Percentiles rank a stretch among this genome's conserved stretches.
Evolutionary conservation across 1,140 invertebrate genomes (phyloP).

Genomic region (Macrocentrus cingulum): DNA sequence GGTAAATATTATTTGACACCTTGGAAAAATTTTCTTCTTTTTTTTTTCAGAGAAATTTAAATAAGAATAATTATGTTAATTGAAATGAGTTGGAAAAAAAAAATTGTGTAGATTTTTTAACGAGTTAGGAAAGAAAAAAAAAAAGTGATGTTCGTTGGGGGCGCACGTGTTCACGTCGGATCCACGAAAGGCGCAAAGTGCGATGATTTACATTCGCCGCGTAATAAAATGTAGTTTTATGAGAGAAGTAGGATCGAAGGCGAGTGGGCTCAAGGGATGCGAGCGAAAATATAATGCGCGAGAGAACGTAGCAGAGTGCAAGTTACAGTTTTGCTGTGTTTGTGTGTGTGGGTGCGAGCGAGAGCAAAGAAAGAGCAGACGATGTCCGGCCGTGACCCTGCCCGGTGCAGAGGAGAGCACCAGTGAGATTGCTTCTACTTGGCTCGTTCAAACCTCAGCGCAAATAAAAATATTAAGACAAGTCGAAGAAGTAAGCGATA

Average conservation of each 20-base stretch:
- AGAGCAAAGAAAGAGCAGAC: slow-evolving; percentile 42
- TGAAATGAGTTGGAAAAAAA: too few species aligned
- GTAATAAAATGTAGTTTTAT: slow-evolving; percentile 39
- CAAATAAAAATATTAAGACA: neutral
- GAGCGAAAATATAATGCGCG: slow-evolving; percentile 23
- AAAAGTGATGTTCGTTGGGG: neutral
- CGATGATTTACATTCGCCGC: slow-evolving; percentile 43
- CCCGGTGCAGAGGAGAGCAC: slow-evolving; percentile 55
- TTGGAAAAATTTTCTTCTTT: too few species aligned
- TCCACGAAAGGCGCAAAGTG: slow-evolving; percentile 34
- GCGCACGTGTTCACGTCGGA: slow-evolving; percentile 16
- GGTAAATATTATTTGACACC: too few species aligned
- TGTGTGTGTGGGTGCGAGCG: slow-evolving; percentile 47
- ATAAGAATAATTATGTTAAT: too few species aligned
- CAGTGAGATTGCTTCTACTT: slow-evolving; percentile 51
- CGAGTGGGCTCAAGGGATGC: slow-evolving; percentile 14
- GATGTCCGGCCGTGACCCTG: slow-evolving; percentile 60
- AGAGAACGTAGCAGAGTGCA: slow-evolving; percentile 10
- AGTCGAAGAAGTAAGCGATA: neutral
- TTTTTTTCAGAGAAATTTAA: too few species aligned
- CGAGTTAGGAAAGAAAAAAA: too few species aligned
- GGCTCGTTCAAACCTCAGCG: neutral
- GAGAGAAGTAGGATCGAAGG: slow-evolving; percentile 25
- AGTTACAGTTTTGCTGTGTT: neutral
- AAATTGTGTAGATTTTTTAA: too few species aligned